These are phyloP conservation scores for Microctonus hyperodae DNA, from an alignment of 2,888 invertebrate genomes.

Conservation along the genomic window DNA sequence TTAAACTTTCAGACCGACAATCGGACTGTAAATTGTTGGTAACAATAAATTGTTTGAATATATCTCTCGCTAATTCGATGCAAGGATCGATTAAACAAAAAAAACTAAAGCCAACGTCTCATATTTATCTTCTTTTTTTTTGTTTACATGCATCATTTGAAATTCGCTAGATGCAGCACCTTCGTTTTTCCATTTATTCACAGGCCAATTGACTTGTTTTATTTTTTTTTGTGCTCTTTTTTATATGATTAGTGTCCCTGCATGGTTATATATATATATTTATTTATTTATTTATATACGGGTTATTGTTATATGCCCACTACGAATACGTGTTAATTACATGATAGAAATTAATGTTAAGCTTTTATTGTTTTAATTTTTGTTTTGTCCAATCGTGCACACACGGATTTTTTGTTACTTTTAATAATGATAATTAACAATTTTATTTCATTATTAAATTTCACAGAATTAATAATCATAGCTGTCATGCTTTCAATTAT, in stretches of 20 bases:
- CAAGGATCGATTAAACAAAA: not conserved
- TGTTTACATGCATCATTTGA: not conserved
- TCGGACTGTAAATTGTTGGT: not conserved
- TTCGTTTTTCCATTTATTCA: conserved; percentile 22
- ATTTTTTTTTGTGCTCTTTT: conserved; percentile 10
- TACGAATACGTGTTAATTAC: conserved; percentile 10
- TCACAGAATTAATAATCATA: not conserved
- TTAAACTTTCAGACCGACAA: not conserved
- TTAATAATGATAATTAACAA: conserved; percentile 5
- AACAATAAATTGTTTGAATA: not conserved
- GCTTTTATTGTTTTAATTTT: not conserved
- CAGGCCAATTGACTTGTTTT: conserved; percentile 15
- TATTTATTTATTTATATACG: too few species aligned
- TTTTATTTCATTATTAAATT: not conserved
- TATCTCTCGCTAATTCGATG: not conserved
- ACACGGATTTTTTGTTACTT: not conserved
- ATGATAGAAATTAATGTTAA: conserved; percentile 25
- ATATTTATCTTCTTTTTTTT: not conserved
- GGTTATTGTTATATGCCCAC: conserved; percentile 11
- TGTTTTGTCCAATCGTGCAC: conserved; percentile 3
- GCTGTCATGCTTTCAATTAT: not conserved
- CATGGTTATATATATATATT: not conserved
- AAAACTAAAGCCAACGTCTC: not conserved
- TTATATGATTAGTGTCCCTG: conserved; percentile 5
- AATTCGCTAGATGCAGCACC: not conserved